Evolutionary conservation across 2,888 invertebrate genomes (phyloP).

Genomic region (Trichopoda pennipes): DNA sequence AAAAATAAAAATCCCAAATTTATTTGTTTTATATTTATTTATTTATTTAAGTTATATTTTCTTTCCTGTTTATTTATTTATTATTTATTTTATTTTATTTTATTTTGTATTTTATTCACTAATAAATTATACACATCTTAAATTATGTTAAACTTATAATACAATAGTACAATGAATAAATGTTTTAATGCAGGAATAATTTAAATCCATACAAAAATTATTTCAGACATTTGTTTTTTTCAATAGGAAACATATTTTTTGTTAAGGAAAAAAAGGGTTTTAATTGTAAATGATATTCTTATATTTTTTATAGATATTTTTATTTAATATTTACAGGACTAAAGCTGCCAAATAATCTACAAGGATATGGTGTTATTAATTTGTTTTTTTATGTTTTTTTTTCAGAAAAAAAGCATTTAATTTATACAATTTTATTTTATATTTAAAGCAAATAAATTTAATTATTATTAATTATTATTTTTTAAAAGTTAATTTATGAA

Average conservation of each 20-base stretch:
- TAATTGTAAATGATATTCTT: background rate
- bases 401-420: constrained; percentile 38
- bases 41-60: background rate
- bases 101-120: constrained; percentile 48
- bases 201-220: background rate
- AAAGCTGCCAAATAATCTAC: constrained; percentile 13
- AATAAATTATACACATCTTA: constrained; percentile 66
- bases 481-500: too few relatives aligned
- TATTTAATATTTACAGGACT: constrained; percentile 38
- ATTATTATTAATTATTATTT: constrained; percentile 1
- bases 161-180: constrained; percentile 49
- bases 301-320: background rate
- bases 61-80: constrained; percentile 11
- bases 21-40: constrained; percentile 39
- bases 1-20: constrained; percentile 28
- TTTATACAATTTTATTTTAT: background rate
- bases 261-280: constrained; percentile 1
- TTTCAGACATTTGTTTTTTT: constrained; percentile 41
- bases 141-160: constrained; percentile 61
- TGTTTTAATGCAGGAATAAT: background rate
- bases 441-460: background rate
- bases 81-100: constrained; percentile 51
- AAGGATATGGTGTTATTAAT: constrained; percentile 41
- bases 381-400: too few relatives aligned
- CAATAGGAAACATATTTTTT: constrained; percentile 56